Evolutionary conservation across 2,888 invertebrate species (phyloP).

Genomic region (Plusia festucae): DNA sequence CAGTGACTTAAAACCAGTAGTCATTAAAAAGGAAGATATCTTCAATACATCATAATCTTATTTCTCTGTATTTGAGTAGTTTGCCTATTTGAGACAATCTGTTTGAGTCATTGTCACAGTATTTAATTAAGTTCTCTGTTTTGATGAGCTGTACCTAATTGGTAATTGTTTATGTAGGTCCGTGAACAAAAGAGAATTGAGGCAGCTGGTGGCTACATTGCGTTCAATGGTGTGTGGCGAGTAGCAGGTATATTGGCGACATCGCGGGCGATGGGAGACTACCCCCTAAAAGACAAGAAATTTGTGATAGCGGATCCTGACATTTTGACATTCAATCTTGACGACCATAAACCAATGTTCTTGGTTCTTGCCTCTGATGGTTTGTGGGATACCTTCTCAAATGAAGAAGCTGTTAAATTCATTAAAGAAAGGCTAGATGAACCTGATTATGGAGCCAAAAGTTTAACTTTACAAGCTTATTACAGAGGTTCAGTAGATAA

Average conservation of each 20-base stretch:
- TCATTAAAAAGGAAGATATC: no score
- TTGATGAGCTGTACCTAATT: not conserved
- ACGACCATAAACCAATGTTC: slow-evolving; percentile 96
- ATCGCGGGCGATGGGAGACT: slow-evolving; percentile 98
- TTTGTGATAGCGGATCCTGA: slow-evolving; percentile 98
- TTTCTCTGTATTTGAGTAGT: no score
- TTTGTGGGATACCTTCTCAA: slow-evolving; percentile 98
- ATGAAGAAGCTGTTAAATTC: slow-evolving; percentile 97
- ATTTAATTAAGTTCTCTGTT: no score
- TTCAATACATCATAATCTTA: no score
- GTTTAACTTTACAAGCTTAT: slow-evolving; percentile 96
- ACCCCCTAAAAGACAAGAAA: slow-evolving; percentile 97
- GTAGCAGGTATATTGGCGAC: slow-evolving; percentile 98
- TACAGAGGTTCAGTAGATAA: slow-evolving; percentile 98
- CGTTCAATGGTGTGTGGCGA: slow-evolving; percentile 98
- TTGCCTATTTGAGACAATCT: no score
- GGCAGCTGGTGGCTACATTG: slow-evolving; percentile 98
- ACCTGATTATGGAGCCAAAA: slow-evolving; percentile 97
- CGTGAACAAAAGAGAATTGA: slow-evolving; percentile 97
- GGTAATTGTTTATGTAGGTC: slow-evolving; percentile 86
- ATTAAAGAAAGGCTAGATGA: slow-evolving; percentile 96
- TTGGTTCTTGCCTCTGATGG: slow-evolving; percentile 98
- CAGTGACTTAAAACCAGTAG: no score
- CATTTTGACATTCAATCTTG: slow-evolving; percentile 96
- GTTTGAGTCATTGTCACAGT: no score